phyloP scores from a whole-genome alignment of 2,888 invertebrate genomes.

The Actias luna region DNA sequence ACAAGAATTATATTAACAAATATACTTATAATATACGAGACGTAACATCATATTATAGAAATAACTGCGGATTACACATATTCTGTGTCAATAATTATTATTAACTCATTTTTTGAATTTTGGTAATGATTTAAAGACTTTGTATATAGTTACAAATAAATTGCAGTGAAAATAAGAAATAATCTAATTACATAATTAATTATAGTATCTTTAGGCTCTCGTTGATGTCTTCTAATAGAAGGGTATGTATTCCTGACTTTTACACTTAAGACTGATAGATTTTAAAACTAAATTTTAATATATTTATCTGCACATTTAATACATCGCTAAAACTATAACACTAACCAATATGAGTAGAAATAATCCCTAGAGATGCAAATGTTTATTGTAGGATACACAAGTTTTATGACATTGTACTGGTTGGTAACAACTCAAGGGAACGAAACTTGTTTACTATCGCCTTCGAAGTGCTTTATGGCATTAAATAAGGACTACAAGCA shows the following conservation, averaged over 20 bases:
- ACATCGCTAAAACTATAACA: no score
- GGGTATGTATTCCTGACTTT: no score
- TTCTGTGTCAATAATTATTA: no score
- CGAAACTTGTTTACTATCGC: constrained; percentile 8
- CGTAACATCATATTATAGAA: no score
- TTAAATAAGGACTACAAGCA: not conserved
- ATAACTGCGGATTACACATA: no score
- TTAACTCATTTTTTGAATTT: not conserved
- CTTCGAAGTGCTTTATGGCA: not conserved
- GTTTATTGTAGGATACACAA: not conserved
- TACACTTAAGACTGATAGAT: no score
- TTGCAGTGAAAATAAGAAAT: not conserved
- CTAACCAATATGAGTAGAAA: not conserved
- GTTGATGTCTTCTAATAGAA: not conserved
- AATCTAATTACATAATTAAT: not conserved
- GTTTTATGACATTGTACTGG: constrained; percentile 5
- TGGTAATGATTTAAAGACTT: not conserved
- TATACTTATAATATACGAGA: no score
- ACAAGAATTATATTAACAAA: no score
- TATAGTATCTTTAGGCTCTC: not conserved
- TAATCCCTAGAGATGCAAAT: not conserved
- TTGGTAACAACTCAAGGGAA: constrained; percentile 1
- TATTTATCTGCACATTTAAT: not conserved
- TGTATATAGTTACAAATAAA: not conserved
- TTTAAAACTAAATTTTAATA: not conserved